A percentile compares a stretch with the other conserved stretches of the same genome.
phyloP scores from a whole-genome alignment of 1,140 invertebrate species.

The Pachypsylla venusta region DNA sequence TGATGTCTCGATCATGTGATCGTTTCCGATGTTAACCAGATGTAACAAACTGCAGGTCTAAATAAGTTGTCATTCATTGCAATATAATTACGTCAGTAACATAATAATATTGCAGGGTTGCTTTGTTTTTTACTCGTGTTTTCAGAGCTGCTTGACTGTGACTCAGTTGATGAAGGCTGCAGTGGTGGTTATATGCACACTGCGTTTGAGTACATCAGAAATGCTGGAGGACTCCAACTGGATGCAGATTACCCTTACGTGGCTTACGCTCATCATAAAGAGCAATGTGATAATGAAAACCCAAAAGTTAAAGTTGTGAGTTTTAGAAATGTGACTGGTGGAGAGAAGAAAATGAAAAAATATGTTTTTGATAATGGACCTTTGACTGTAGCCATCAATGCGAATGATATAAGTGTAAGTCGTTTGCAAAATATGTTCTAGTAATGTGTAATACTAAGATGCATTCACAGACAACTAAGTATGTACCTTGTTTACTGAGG shows the following conservation, averaged over 20 bases:
- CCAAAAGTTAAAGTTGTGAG: background rate
- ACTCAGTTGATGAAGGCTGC: background rate
- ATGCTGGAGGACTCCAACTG: background rate
- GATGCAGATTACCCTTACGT: background rate
- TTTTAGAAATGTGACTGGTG: background rate
- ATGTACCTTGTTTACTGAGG: too few relatives aligned
- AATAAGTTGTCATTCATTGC: too few relatives aligned
- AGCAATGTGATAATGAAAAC: background rate
- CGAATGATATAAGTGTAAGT: slow-evolving; percentile 38
- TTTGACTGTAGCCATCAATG: slow-evolving; percentile 32
- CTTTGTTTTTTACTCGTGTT: too few relatives aligned
- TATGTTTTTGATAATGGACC: background rate
- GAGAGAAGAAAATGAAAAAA: background rate
- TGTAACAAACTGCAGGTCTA: too few relatives aligned
- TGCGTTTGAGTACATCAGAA: background rate
- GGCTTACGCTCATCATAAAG: background rate
- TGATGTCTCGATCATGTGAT: too few relatives aligned
- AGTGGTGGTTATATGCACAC: background rate
- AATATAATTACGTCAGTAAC: too few relatives aligned
- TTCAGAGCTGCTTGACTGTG: slow-evolving; percentile 9
- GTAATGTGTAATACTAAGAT: too few relatives aligned
- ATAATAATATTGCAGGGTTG: too few relatives aligned
- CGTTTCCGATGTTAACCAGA: too few relatives aligned
- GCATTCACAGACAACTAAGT: too few relatives aligned
- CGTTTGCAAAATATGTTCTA: too few relatives aligned